Base-by-base conservation (phyloP, 2,113 vertebrate genomes). In the Brevimyrus niger region DNA sequence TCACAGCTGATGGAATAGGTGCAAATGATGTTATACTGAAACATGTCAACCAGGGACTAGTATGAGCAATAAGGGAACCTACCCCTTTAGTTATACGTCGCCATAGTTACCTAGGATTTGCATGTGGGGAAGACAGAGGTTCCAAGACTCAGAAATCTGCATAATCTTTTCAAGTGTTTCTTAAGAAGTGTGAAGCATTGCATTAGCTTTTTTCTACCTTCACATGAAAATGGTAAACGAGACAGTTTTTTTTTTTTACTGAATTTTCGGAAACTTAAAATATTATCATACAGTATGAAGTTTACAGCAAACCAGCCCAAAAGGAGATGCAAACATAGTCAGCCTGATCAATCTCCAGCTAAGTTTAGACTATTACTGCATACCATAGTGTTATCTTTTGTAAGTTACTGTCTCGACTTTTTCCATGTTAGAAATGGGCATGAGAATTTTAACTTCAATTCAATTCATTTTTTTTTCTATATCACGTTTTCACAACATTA, bases 61-160 rank as follows among this genome's bases (percentile, higher is more conserved):
- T n/a, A 23, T 8, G 82, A 84, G 82, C 35, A 8, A 7, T 46
- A 47, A 84, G 23, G 44, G 13, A 84, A 44, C 44, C 82, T 23
- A 46, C 23, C 44, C 42, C 35, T 84, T 47, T 47, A 84, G 44
- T 47, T 84, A 11, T n/a, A 47, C 9, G 21, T 84, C 8, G 38
- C 19, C 82, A 84, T 84, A 84, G 82, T 84, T 84, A 84, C 76
- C 76, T 38, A 82, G 2, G 23, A 84, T 47, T 84, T 84, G 82
- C 82, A 84, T 84, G 38, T 84, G 38, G 42, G 44, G 19, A 84
- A 23, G 38, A 84, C 17, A 44, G 19, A 47, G 42, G 10, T 84
- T 84, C 21, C 21, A 11, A 47, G 21, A n/a, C 44, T 84, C 42
- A 0, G 17, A 84, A 84, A 84, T 47, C 82, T 84, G 82, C 82